Evolutionary conservation across 2,797 vertebrate species (phyloP).

Genomic region (Micropoecilia bifurca): DNA sequence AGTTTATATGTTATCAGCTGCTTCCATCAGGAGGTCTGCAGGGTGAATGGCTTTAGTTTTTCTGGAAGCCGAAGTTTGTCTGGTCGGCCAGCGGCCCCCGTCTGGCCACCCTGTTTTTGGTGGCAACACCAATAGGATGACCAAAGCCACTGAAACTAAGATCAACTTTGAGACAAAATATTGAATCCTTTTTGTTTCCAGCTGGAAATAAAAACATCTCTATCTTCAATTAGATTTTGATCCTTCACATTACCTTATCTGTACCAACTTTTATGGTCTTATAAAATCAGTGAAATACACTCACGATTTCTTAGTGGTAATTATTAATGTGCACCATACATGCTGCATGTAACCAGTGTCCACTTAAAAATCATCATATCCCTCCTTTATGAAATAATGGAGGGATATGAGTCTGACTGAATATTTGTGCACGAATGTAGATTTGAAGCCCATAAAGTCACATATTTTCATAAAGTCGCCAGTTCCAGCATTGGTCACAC

Average conservation of each 20-base stretch:
- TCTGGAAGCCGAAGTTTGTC: constrained; percentile 8
- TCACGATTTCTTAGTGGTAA: neutral
- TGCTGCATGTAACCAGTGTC: neutral
- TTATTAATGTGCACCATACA: neutral
- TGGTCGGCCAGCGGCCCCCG: neutral
- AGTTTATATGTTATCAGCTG: constrained; percentile 22
- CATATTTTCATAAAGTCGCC: neutral
- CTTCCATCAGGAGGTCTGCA: neutral
- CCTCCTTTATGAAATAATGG: neutral
- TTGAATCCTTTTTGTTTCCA: neutral
- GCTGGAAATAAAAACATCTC: neutral
- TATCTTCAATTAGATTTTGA: neutral
- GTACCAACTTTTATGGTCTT: neutral
- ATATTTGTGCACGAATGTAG: neutral
- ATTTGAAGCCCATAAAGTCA: neutral
- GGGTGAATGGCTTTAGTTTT: constrained; percentile 28
- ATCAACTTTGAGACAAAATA: neutral
- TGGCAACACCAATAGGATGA: neutral
- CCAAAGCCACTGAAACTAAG: neutral
- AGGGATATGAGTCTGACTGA: too few species aligned
- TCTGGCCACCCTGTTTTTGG: neutral
- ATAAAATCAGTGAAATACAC: neutral
- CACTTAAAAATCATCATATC: neutral
- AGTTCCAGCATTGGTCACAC: neutral
- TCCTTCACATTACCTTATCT: neutral